A percentile compares a stretch with the other conserved stretches of the same genome.
These are phyloP conservation scores for Ispidina picta DNA, from an alignment of 2,797 vertebrate species.

Conservation along the genomic window DNA sequence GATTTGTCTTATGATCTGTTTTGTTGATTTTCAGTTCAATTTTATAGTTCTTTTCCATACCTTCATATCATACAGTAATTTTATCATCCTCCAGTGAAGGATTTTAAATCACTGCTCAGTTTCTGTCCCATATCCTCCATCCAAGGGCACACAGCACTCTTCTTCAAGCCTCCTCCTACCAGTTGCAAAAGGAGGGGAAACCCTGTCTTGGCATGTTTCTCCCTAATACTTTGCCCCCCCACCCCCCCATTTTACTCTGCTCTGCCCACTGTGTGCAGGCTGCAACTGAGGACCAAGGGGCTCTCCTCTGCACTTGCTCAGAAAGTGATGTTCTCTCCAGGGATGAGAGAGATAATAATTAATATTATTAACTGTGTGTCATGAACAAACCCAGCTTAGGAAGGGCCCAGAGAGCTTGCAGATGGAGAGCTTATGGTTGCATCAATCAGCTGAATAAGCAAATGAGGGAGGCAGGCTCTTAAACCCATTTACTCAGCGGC, in stretches of 20 bases:
- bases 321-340: fast-evolving
- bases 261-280: neutral
- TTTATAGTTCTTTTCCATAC: neutral
- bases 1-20: neutral
- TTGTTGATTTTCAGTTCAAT: neutral
- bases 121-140: neutral
- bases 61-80: neutral
- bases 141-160: fast-evolving
- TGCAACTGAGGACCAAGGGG: fast-evolving
- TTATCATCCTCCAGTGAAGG: neutral
- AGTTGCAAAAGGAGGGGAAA: neutral
- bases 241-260: neutral
- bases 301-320: neutral
- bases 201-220: neutral
- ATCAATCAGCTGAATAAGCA: slow-evolving; percentile 46
- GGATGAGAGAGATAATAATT: slow-evolving; percentile 23
- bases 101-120: neutral
- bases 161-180: neutral
- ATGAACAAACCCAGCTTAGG: neutral
- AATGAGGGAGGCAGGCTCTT: slow-evolving; percentile 42
- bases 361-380: neutral
- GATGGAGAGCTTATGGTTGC: slow-evolving; percentile 7
- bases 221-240: neutral
- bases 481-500: neutral
- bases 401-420: neutral